Conservation (phyloP, 1,140 invertebrate species). For the Pollicipes pollicipes region DNA sequence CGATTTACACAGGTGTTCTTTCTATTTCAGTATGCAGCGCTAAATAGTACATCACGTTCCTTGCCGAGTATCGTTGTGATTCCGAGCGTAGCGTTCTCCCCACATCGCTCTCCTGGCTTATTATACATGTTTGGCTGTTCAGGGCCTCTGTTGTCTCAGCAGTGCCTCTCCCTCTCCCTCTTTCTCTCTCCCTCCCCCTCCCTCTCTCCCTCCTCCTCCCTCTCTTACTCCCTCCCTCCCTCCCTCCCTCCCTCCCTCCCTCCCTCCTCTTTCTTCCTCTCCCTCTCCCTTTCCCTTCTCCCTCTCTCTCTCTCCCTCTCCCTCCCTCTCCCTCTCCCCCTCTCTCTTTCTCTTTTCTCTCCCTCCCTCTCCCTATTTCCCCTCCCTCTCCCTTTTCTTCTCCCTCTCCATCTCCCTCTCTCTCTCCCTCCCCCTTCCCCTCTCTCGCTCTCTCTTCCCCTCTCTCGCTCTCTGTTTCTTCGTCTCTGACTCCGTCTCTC, state of each 20-base stretch:
- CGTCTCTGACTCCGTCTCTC: not conserved
- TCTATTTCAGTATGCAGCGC: no score
- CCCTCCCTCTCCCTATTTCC: not conserved
- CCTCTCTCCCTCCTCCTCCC: not conserved
- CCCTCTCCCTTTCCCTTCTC: not conserved
- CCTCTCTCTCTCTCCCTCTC: not conserved
- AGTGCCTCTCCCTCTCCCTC: not conserved
- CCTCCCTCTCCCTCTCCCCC: not conserved
- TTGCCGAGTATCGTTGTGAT: no score
- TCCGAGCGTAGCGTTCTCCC: no score
- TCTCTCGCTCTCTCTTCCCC: not conserved
- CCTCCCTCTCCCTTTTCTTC: slow-evolving; percentile 4
- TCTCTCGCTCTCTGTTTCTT: slow-evolving; percentile 1
- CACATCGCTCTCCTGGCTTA: no score
- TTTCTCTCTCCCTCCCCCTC: not conserved
- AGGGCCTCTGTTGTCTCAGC: no score
- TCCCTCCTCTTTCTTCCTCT: not conserved
- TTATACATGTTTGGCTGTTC: no score
- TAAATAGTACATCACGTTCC: no score
- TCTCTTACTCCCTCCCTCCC: not conserved
- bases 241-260: not conserved
- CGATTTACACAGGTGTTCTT: no score
- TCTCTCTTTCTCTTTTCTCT: slow-evolving; percentile 4
- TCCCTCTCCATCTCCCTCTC: not conserved
- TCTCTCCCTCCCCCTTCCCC: not conserved